Evolutionary conservation across 1,140 invertebrate species (phyloP).

Genomic region (Drosophila ercepeae): DNA sequence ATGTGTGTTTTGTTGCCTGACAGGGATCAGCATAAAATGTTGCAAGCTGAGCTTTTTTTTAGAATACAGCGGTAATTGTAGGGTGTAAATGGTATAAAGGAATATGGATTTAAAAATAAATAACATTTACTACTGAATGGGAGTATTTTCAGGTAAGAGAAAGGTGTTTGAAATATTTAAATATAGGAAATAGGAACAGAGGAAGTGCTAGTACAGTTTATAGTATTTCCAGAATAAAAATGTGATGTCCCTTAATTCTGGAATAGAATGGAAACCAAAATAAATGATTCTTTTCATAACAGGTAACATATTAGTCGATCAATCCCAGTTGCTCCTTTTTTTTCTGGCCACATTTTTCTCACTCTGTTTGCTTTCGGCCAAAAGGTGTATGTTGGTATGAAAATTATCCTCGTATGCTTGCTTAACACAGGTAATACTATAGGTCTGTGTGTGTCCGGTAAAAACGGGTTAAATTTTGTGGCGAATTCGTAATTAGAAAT

Average conservation of each 20-base stretch:
- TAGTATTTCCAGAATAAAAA: no score
- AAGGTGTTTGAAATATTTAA: no score
- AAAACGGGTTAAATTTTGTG: slow-evolving; percentile 82
- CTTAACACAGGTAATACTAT: slow-evolving; percentile 10
- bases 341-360: slow-evolving; percentile 6
- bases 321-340: background rate
- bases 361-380: slow-evolving; percentile 57
- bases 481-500: slow-evolving; percentile 83
- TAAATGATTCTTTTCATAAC: no score
- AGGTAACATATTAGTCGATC: slow-evolving; percentile 15
- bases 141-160: background rate
- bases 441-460: slow-evolving; percentile 44
- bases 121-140: background rate
- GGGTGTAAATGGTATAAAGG: slow-evolving; percentile 36
- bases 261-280: no score
- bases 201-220: no score
- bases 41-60: slow-evolving; percentile 82
- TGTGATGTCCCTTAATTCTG: no score
- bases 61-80: slow-evolving; percentile 29
- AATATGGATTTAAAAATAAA: slow-evolving; percentile 20
- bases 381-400: slow-evolving; percentile 69
- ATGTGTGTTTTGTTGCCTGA: slow-evolving; percentile 84
- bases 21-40: slow-evolving; percentile 84
- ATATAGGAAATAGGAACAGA: no score
- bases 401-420: slow-evolving; percentile 64